Percentiles rank a stretch among this genome's conserved stretches.
phyloP scores from a whole-genome alignment of 2,797 vertebrate genomes.

The Anisognathus igniventris region DNA sequence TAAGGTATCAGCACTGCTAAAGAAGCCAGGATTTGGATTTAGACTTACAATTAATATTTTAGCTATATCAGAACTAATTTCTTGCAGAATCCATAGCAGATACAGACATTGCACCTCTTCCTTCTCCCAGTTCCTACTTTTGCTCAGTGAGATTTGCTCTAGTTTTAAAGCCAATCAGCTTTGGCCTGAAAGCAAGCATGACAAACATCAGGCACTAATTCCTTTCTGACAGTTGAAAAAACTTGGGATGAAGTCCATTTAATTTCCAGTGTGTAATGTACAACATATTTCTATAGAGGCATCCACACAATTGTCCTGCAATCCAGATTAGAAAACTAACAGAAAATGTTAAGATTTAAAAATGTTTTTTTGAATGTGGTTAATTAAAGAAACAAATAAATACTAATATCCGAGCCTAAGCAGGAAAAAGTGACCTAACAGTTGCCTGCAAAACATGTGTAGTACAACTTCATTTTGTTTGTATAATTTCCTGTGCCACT shows the following conservation, averaged over 20 bases:
- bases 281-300: not conserved
- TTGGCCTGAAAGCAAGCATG: not conserved
- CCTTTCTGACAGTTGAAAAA: not conserved
- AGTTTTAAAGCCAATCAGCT: not conserved
- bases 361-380: not conserved
- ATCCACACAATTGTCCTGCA: not conserved
- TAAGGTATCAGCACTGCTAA: not conserved
- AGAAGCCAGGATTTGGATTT: not conserved
- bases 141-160: not conserved
- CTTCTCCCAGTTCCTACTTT: not conserved
- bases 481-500: slow-evolving; percentile 24
- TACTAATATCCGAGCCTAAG: not conserved
- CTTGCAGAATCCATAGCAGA: not conserved
- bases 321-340: not conserved
- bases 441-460: not conserved
- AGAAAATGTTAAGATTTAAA: not conserved
- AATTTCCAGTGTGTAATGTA: not conserved
- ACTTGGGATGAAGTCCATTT: not conserved
- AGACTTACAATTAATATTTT: not conserved
- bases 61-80: not conserved
- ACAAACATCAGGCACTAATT: slow-evolving; percentile 25
- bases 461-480: slow-evolving; percentile 25
- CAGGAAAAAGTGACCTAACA: slow-evolving; percentile 9
- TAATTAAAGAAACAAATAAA: not conserved
- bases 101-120: not conserved